Conservation (phyloP, 64 coral and sea anemone species). For the Actinia equina region DNA sequence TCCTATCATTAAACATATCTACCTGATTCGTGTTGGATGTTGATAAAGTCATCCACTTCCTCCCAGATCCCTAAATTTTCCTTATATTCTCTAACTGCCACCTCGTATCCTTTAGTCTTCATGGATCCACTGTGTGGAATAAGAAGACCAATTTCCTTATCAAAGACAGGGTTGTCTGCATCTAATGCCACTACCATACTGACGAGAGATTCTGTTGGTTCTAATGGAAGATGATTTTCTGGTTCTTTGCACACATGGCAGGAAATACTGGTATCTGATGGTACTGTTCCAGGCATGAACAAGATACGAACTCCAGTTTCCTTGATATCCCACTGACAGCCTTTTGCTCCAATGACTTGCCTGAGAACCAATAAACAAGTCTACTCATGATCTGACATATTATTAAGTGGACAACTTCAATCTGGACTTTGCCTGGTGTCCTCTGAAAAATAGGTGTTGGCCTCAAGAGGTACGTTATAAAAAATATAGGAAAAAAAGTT, state of each 20-base stretch:
- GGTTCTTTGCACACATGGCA: not conserved
- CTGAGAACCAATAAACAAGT: not conserved
- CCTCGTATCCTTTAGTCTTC: not conserved
- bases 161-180: not conserved
- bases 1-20: not conserved
- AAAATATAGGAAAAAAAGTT: no score
- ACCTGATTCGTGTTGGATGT: constrained; percentile 1
- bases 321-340: not conserved
- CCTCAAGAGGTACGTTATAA: no score
- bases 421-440: no score
- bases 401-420: no score
- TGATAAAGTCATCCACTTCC: not conserved
- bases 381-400: no score
- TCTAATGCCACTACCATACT: not conserved
- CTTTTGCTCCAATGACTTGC: not conserved
- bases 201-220: not conserved
- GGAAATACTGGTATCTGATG: not conserved
- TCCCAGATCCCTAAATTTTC: not conserved
- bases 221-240: not conserved
- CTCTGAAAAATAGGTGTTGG: no score
- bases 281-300: not conserved
- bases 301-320: not conserved
- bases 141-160: not conserved
- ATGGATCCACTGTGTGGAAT: not conserved
- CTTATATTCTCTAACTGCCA: not conserved